A percentile compares a stretch with the other conserved stretches of the same genome.
Conservation (phyloP, 2,113 vertebrate species). For the Pheucticus melanocephalus region DNA sequence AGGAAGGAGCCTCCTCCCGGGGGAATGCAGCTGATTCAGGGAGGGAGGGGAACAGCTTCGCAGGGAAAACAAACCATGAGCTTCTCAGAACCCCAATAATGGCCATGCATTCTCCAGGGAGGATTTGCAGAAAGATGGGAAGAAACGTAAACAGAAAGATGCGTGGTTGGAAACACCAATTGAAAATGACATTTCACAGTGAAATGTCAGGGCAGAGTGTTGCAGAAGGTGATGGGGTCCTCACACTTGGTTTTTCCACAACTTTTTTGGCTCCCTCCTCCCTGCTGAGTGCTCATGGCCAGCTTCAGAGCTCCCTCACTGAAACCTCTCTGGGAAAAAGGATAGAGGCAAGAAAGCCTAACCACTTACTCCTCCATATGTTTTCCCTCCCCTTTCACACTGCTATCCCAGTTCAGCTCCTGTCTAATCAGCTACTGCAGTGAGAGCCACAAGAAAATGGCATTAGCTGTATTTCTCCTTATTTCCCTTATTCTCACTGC, state of each 20-base stretch:
- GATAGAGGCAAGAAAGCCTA: background rate
- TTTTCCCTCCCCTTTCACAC: background rate
- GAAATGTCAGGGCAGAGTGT: background rate
- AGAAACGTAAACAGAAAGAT: background rate
- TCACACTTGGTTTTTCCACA: background rate
- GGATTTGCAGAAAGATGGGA: background rate
- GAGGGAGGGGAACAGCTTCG: background rate
- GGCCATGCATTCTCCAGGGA: background rate
- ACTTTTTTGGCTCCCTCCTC: background rate
- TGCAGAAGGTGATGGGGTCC: background rate
- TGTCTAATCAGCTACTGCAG: background rate
- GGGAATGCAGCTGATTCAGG: background rate
- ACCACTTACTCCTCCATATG: background rate
- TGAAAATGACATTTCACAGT: background rate
- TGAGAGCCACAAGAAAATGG: background rate
- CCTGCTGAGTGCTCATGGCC: background rate
- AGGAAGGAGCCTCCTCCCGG: background rate
- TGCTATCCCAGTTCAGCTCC: background rate
- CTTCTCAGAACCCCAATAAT: slow-evolving; percentile 6
- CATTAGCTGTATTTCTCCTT: background rate
- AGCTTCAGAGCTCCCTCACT: background rate
- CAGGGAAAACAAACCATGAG: background rate
- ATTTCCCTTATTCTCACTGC: background rate
- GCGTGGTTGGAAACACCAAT: background rate
- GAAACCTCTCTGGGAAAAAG: background rate